Conservation (phyloP, 2,888 invertebrate species). For the Rapana venosa region DNA sequence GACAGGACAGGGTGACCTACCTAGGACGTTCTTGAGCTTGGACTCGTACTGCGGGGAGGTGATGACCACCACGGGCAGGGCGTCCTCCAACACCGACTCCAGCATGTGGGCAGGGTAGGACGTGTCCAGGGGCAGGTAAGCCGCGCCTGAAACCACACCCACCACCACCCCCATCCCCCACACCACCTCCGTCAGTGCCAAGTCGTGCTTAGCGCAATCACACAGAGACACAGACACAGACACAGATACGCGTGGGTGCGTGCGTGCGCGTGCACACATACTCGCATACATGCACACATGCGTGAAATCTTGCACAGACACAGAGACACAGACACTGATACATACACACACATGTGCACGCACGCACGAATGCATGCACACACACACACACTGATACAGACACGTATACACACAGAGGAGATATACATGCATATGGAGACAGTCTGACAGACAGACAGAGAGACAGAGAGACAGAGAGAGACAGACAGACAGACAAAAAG, state of each 20-base stretch:
- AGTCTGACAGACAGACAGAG: too few relatives aligned
- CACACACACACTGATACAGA: neutral
- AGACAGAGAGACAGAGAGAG: too few relatives aligned
- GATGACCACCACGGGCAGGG: constrained; percentile 72
- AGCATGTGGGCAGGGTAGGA: constrained; percentile 77
- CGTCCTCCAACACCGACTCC: constrained; percentile 76
- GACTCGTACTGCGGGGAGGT: constrained; percentile 61
- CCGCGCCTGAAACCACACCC: constrained; percentile 70
- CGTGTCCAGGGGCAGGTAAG: constrained; percentile 78
- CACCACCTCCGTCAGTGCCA: neutral
- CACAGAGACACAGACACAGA: neutral
- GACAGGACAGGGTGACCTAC: too few relatives aligned
- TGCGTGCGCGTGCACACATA: too few relatives aligned
- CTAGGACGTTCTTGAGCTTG: constrained; percentile 53
- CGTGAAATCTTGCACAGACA: too few relatives aligned
- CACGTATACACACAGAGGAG: neutral
- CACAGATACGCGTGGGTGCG: neutral
- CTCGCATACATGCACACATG: too few relatives aligned
- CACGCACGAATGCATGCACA: neutral
- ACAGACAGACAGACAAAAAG: too few relatives aligned
- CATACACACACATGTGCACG: neutral
- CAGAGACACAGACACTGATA: too few relatives aligned
- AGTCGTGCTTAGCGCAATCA: neutral
- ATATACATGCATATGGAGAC: too few relatives aligned
- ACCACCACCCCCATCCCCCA: neutral